Evolutionary conservation across 2,113 vertebrate species (phyloP).

Genomic region (Phaethon lepturus): DNA sequence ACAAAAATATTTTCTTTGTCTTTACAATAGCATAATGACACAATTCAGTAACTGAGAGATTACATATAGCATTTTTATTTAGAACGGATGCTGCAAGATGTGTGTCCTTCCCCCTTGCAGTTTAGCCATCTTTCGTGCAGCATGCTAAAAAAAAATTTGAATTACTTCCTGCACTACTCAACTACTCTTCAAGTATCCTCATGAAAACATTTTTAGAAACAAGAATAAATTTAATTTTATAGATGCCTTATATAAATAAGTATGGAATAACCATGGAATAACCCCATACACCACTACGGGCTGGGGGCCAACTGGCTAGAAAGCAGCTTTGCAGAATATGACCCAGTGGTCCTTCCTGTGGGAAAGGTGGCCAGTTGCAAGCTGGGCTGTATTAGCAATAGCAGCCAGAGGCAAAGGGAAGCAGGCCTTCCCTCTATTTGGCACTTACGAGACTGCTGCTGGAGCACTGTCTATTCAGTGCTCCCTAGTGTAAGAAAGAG

Average conservation of each 20-base stretch:
- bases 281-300: neutral
- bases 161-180: neutral
- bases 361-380: neutral
- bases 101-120: neutral
- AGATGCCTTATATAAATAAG: neutral
- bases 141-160: neutral
- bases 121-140: neutral
- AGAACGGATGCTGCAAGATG: neutral
- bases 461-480: neutral
- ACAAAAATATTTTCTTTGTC: neutral
- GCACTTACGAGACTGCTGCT: neutral
- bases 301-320: neutral
- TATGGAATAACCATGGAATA: neutral
- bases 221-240: neutral
- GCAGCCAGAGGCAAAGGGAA: neutral
- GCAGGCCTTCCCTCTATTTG: neutral
- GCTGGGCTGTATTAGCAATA: neutral
- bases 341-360: neutral
- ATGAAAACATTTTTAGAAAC: neutral
- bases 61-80: neutral
- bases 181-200: neutral
- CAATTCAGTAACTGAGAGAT: neutral
- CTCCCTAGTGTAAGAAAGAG: neutral
- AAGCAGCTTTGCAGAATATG: neutral
- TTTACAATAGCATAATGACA: neutral